phyloP scores from a whole-genome alignment of 2,888 invertebrate species.

The Cacoxenus indagator region DNA sequence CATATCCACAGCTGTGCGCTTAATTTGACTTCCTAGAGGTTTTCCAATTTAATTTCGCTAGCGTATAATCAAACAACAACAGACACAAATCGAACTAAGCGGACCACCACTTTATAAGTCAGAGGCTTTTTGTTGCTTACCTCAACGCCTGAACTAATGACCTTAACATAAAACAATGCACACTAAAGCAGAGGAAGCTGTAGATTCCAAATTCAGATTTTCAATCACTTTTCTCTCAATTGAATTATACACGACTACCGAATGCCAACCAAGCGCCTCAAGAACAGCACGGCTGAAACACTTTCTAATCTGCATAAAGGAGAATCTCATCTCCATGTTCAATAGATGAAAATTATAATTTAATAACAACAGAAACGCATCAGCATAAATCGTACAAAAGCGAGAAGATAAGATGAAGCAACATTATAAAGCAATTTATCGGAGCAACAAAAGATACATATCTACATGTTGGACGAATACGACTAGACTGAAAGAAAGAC shows the following conservation, averaged over 20 bases:
- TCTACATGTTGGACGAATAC: constrained; percentile 1
- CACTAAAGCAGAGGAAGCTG: neutral
- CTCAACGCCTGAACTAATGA: neutral
- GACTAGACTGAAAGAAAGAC: neutral
- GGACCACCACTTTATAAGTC: neutral
- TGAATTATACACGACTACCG: constrained; percentile 10
- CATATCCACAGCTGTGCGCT: neutral
- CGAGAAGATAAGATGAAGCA: neutral
- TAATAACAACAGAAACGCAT: constrained; percentile 13
- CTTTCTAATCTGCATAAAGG: constrained; percentile 16
- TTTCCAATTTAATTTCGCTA: neutral
- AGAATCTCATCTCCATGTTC: neutral
- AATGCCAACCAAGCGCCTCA: neutral
- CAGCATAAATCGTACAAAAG: neutral
- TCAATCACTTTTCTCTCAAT: constrained; percentile 2
- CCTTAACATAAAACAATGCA: neutral
- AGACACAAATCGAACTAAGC: no score
- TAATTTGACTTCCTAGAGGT: neutral
- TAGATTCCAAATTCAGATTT: neutral
- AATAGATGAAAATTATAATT: constrained; percentile 13
- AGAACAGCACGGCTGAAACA: neutral
- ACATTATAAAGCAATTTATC: constrained; percentile 18
- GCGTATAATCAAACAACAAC: no score
- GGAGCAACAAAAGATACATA: constrained; percentile 14
- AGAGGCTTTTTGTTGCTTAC: neutral